Conservation (phyloP, 2,888 invertebrate species). For the Drosophila setosimentum region DNA sequence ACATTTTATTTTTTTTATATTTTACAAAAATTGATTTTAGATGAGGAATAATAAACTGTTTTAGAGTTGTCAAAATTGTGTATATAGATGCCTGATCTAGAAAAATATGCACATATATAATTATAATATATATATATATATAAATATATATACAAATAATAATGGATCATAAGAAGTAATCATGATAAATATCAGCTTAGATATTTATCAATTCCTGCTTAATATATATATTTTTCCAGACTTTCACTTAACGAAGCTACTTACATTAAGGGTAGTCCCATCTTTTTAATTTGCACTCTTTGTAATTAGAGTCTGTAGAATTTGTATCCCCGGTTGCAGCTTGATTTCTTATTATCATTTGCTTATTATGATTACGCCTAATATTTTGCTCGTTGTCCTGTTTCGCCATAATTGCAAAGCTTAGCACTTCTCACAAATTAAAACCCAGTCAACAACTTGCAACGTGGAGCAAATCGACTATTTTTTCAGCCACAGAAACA, state of each 20-base stretch:
- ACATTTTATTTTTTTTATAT: neutral
- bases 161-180: neutral
- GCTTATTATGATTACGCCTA: slow-evolving; percentile 25
- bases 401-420: slow-evolving; percentile 43
- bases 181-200: neutral
- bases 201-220: neutral
- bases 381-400: slow-evolving; percentile 19
- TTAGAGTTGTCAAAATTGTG: neutral
- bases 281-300: slow-evolving; percentile 2
- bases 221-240: neutral
- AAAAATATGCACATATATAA: neutral
- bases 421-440: slow-evolving; percentile 48
- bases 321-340: neutral
- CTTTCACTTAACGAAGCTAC: neutral
- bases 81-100: too few species aligned
- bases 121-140: too few species aligned
- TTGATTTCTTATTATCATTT: slow-evolving; percentile 36
- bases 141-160: neutral
- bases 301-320: slow-evolving; percentile 21
- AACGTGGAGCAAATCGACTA: slow-evolving; percentile 12
- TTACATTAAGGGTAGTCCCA: neutral
- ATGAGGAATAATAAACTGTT: too few species aligned
- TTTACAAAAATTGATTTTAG: too few species aligned
- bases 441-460: slow-evolving; percentile 14
- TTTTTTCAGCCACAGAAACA: neutral